Evolutionary conservation across 2,113 vertebrate genomes (phyloP).

Genomic region (Cebus imitator): DNA sequence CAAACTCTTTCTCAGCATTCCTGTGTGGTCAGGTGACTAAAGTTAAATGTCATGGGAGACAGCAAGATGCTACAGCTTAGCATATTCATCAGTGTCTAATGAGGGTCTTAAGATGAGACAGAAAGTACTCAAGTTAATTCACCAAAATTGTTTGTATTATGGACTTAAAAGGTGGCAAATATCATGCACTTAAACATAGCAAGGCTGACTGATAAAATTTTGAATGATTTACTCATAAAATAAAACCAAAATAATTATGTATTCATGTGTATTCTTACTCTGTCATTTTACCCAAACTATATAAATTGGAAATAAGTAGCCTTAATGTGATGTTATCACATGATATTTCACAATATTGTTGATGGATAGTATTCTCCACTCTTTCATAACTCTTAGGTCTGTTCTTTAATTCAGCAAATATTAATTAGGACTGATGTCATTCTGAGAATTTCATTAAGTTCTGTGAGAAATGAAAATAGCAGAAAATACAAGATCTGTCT

Average conservation of each 20-base stretch:
- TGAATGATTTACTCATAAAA: neutral
- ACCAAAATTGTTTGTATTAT: neutral
- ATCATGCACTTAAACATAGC: neutral
- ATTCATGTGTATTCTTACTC: neutral
- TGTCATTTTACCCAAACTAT: neutral
- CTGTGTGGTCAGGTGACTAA: conserved; percentile 26
- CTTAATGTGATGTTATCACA: neutral
- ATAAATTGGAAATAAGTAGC: neutral
- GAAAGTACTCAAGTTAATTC: conserved; percentile 26
- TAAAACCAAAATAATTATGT: neutral
- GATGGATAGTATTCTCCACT: neutral
- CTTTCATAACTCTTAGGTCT: neutral
- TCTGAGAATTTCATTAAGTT: neutral
- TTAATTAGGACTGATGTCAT: neutral
- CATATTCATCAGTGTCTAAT: conserved; percentile 48
- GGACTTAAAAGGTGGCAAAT: neutral
- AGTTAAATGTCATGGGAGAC: neutral
- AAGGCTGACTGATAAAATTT: neutral
- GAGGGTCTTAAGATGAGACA: neutral
- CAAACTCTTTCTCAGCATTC: conserved; percentile 20
- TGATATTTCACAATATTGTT: neutral
- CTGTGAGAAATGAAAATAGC: neutral
- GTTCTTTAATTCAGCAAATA: neutral
- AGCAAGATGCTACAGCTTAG: neutral
- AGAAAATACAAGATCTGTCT: neutral